These are phyloP conservation scores for Acronicta psi DNA, from an alignment of 2,888 invertebrate species.

Conservation along the genomic window DNA sequence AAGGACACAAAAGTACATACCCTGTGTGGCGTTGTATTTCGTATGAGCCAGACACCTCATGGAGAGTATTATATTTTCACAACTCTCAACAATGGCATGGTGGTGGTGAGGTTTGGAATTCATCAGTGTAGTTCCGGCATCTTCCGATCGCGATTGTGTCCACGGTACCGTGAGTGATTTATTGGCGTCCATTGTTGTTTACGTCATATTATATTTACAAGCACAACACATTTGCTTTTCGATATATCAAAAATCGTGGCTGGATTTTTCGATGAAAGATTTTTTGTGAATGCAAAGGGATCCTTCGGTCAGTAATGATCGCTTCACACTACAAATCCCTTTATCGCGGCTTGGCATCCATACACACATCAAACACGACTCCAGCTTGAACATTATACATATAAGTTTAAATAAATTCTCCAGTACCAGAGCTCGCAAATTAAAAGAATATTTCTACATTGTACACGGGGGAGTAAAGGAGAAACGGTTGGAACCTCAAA, in stretches of 20 bases:
- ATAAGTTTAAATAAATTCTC: slow-evolving; percentile 1
- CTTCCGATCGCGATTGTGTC: slow-evolving; percentile 67
- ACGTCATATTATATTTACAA: slow-evolving; percentile 65
- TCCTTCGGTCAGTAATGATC: slow-evolving; percentile 42
- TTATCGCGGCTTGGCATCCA: slow-evolving; percentile 37
- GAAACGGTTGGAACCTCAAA: slow-evolving; percentile 22
- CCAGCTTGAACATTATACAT: background rate
- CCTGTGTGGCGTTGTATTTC: slow-evolving; percentile 6
- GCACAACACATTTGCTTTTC: slow-evolving; percentile 61
- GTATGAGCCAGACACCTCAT: slow-evolving; percentile 38
- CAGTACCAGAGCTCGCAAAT: slow-evolving; percentile 2
- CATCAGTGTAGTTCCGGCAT: slow-evolving; percentile 66
- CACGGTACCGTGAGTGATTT: slow-evolving; percentile 69
- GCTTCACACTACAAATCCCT: slow-evolving; percentile 40
- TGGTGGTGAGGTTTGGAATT: slow-evolving; percentile 59
- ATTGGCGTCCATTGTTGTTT: slow-evolving; percentile 65
- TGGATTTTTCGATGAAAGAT: slow-evolving; percentile 43
- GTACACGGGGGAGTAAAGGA: background rate
- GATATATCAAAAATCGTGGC: slow-evolving; percentile 55
- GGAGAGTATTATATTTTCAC: slow-evolving; percentile 39
- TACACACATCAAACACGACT: slow-evolving; percentile 39
- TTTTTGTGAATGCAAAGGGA: slow-evolving; percentile 25
- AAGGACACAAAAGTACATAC: no score
- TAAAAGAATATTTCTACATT: background rate
- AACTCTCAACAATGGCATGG: slow-evolving; percentile 46